Evolutionary conservation across 2,888 invertebrate genomes (phyloP).

Genomic region (Heliconius sara): DNA sequence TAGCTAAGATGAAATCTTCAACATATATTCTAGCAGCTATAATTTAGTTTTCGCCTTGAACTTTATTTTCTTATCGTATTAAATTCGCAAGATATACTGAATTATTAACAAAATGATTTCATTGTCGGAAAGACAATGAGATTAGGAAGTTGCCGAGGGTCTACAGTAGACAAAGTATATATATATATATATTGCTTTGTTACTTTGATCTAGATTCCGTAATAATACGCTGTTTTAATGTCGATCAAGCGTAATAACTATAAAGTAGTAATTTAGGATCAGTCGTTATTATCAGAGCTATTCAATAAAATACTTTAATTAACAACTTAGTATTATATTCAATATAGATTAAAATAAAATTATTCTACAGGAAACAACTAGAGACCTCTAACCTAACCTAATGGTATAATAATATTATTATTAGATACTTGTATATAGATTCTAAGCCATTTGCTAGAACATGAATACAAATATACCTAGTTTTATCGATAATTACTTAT

Average conservation of each 20-base stretch:
- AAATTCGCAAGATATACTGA: no score
- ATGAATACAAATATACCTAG: no score
- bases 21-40: slow-evolving; percentile 11
- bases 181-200: not conserved
- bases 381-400: not conserved
- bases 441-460: no score
- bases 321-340: not conserved
- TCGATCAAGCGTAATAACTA: slow-evolving; percentile 2
- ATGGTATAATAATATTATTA: no score
- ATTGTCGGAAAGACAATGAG: no score
- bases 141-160: no score
- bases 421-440: no score
- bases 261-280: not conserved
- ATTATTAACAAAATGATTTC: no score
- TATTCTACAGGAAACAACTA: not conserved
- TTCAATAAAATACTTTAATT: not conserved
- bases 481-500: no score
- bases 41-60: not conserved
- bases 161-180: no score
- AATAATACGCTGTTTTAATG: not conserved
- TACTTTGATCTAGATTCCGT: not conserved
- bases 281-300: not conserved
- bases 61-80: not conserved
- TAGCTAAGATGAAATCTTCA: slow-evolving; percentile 26
- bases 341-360: not conserved